Base-by-base conservation (phyloP, 1,140 invertebrate species). In the Scaptomyza pallida region DNA sequence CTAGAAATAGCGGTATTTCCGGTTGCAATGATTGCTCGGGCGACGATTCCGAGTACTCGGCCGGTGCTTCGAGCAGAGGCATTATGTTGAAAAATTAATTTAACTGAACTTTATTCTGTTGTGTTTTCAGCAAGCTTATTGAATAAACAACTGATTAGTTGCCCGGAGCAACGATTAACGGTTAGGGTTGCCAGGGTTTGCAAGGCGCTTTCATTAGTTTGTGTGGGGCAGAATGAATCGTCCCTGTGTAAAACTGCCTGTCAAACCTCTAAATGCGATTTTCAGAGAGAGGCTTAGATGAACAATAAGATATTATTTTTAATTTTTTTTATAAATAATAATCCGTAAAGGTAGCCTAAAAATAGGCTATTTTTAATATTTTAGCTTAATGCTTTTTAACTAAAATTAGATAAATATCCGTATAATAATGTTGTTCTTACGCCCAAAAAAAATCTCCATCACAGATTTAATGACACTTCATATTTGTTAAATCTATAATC, bases 11-110 rank as follows among this genome's bases (percentile, higher is more conserved):
- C 0, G 82, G 82, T 5, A 89, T 37, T 23, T 90, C 77, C 8
- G 80, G 85, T 43, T 89, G 79, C 35, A 89, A 41, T 1, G 86
- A 89, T 10, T 76, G 69, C 10, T 90, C 89, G 16, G 89, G 89
- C 12, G 89, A 90, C 33, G 83, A 64, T 51, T 89, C 89, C 60
- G 67, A 60, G 17, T 79, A 77, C 50, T 90, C 89, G 9, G 73
- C 61, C 19, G 89, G 89, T 2, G 89, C 89, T 71, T 90, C 83
- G 16, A 86, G 64, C n/a, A 77, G 57, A 10, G 89, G 89, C 89
- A 90, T 90, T 55, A 3, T 60, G 6, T 4, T 8, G 40, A 21
- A 17, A 6, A 23, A 8, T 4, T 56, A 30, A 30, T 9, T 47
- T 8, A n/a, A 0, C 13, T 16, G 2, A 23, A 17, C 54, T 8